Evolutionary conservation across 2,888 invertebrate species (phyloP).

Genomic region (Conus canariensis): DNA sequence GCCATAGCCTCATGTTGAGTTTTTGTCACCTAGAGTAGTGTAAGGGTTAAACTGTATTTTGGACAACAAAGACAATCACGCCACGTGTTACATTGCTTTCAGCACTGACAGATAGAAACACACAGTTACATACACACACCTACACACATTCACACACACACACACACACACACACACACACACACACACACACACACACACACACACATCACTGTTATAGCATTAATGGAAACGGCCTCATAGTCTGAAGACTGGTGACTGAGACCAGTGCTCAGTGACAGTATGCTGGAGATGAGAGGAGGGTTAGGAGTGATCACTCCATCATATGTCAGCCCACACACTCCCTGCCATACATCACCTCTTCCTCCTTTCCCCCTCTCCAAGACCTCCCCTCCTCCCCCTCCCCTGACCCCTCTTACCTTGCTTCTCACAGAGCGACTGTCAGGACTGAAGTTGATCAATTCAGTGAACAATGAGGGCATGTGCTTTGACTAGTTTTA

Average conservation of each 20-base stretch:
- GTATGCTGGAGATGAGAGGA: neutral
- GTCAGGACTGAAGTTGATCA: no score
- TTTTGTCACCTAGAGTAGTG: no score
- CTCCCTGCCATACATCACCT: neutral
- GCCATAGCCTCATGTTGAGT: neutral
- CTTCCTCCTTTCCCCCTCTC: neutral
- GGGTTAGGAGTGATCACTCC: neutral
- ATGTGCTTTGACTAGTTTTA: no score
- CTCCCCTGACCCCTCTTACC: neutral
- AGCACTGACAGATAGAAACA: neutral
- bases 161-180: constrained; percentile 2
- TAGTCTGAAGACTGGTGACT: no score
- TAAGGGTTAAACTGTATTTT: no score
- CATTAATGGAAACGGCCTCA: no score
- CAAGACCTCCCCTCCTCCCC: neutral
- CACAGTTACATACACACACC: neutral
- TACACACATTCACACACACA: neutral
- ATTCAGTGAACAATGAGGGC: no score
- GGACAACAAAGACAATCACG: no score
- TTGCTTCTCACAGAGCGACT: no score
- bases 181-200: neutral
- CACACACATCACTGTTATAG: neutral
- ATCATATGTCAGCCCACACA: neutral
- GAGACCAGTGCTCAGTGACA: no score
- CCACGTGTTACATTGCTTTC: no score